Conservation (phyloP, 2,888 invertebrate species). For the Megalurothrips usitatus region DNA sequence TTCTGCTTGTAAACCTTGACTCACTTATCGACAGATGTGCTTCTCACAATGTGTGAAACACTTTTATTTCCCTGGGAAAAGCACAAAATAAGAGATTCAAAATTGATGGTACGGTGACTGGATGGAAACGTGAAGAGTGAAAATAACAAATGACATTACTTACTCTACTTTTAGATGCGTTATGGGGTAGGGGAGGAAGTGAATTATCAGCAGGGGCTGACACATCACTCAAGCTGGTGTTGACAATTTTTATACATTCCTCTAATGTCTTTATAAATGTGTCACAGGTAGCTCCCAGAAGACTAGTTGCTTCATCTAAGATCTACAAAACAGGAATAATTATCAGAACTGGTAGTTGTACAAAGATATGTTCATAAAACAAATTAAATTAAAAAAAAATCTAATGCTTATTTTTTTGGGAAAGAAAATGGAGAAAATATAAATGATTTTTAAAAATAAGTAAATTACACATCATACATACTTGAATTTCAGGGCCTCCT, state of each 20-base stretch:
- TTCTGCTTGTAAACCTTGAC: neutral
- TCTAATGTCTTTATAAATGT: constrained; percentile 77
- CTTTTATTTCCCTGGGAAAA: neutral
- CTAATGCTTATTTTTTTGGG: neutral
- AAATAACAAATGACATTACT: neutral
- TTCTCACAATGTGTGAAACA: constrained; percentile 3
- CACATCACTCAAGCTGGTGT: constrained; percentile 43
- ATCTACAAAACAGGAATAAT: constrained; percentile 51
- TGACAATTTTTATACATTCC: constrained; percentile 67
- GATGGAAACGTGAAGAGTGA: neutral
- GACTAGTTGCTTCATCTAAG: constrained; percentile 66
- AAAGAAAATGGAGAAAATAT: neutral
- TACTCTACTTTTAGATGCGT: neutral
- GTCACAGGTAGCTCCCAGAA: constrained; percentile 74
- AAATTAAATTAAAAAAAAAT: constrained; percentile 21
- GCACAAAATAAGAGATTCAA: neutral
- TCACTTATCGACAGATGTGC: constrained; percentile 1
- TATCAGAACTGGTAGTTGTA: no score
- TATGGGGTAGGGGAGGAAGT: neutral
- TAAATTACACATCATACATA: constrained; percentile 45
- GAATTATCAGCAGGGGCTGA: constrained; percentile 33
- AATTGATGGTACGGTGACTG: neutral
- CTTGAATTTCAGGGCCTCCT: constrained; percentile 57
- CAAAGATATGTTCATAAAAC: no score
- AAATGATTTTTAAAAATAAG: neutral